Evolutionary conservation across 2,888 invertebrate species (phyloP), one percentile per base, ranked within the genome.

Genomic region (Tridacna gigas): DNA sequence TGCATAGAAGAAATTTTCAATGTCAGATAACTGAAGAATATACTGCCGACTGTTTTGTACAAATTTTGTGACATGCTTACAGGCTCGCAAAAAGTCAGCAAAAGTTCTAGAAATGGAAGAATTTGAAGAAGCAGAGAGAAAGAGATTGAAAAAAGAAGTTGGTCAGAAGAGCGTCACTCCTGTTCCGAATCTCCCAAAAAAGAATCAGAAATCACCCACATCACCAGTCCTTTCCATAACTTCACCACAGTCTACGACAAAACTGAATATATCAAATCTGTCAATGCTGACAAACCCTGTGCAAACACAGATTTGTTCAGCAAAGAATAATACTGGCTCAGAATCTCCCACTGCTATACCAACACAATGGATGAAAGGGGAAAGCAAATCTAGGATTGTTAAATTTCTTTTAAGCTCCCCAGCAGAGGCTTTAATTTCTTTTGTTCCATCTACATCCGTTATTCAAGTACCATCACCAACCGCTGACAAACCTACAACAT

Each of bases 81-180:
- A 81, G 84, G 71, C 79, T 47, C 96, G 98, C 79, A 99, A 99
- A 95, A 99, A 98, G 95, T 98, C 98, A 25, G 98, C 98, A 0
- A 98, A 99, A 94, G 96, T 99, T 66, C 96, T 98, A 95, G 99
- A 98, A 95, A 99, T 98, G 95, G 98, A 98, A 94, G 98, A 94
- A 82, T 92, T 92, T 89, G 94, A 93, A 77, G 92, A 93, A 77
- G 91, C 91, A 66, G 93, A 93, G 79, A 91, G 91, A 79, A 92
- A 91, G 51, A 81, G 83, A 15, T 81, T 77, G 12, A 91, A 91
- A 74, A 91, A 90, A 74, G 82, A 80, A 28, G 51, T 37, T 13
- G 60, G 37, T 0, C 82, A 85, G 66, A 85, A 82, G 47, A 47
- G 28, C 11, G 45, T 47, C 22, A 28, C 71, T 51, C 80, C 75